Base-by-base conservation (phyloP, 2,888 invertebrate genomes). In the Heliothis peltigera region DNA sequence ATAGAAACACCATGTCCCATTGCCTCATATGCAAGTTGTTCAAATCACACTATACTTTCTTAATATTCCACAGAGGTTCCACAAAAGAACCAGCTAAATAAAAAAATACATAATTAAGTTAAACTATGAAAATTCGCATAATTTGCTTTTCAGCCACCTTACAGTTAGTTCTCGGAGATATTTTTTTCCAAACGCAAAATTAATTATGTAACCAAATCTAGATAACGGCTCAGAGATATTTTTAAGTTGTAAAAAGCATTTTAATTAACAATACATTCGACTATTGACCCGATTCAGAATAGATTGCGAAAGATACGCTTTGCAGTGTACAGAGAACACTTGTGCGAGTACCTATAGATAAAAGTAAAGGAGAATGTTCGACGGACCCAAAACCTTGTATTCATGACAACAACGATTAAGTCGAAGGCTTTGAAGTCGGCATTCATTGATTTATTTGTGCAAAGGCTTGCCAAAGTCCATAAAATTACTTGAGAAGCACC, bases 281-380 rank as follows among this genome's bases (percentile, higher is more conserved):
- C 32, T 51, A 56, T 70, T 76, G 80, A 79, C 80, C 80, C 70
- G 64, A 77, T 82, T 80, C 39, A 53, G 51, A 39, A 53, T 19
- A 54, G 49, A 71, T 75, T 80, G 55, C 55, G 65, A 61, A 69
- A 78, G 48, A 63, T 46, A 51, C 22, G 48, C 32, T 62, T 59
- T 56, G 35, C 43, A 39, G 46, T 48, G 42, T 25, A 43, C 47
- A 63, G 10, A 47, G 48, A 59, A 64, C 47, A 62, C 62, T 64
- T 49, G 43, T 48, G n/a, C 32, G 17, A 10, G 22, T 48, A 44
- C 39, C 48, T 61, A 62, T 15, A 66, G n/a, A 80, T 60, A 80
- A 62, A 68, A 79, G 54, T 64, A 66, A 64, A 71, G 71, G 74
- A 77, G 80, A 77, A 77, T 73, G 77, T 73, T 56, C 60, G 46